Conservation (phyloP, 2,113 vertebrate genomes). For the Circaetus gallicus region DNA sequence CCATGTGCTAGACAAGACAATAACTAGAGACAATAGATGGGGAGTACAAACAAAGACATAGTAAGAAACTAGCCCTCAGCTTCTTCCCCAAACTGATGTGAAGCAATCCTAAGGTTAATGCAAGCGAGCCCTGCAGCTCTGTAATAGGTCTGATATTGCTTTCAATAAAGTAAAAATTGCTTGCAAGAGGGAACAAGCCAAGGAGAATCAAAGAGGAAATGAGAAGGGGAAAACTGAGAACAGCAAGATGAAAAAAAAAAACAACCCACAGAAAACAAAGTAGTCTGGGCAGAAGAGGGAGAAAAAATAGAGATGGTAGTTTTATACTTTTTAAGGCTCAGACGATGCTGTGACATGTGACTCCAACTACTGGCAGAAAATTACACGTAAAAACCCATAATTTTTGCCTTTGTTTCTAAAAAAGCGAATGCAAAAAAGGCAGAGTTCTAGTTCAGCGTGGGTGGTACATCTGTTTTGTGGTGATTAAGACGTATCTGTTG, state of each 20-base stretch:
- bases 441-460: neutral
- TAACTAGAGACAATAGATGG: neutral
- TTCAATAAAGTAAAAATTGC: slow-evolving; percentile 31
- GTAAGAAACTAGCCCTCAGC: neutral
- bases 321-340: neutral
- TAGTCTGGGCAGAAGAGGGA: neutral
- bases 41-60: neutral
- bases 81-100: neutral
- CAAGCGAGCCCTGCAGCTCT: neutral
- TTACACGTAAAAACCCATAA: accelerated
- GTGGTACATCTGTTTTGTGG: neutral
- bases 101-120: neutral
- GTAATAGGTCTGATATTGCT: neutral
- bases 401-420: neutral
- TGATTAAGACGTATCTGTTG: neutral
- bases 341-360: neutral
- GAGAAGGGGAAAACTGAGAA: neutral
- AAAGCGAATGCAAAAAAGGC: neutral
- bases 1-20: neutral
- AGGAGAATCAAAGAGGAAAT: neutral
- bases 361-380: neutral
- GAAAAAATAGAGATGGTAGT: neutral
- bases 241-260: neutral
- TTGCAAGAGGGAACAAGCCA: neutral
- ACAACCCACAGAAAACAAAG: neutral